phyloP scores from a whole-genome alignment of 2,888 invertebrate genomes.

The Elmis aenea region DNA sequence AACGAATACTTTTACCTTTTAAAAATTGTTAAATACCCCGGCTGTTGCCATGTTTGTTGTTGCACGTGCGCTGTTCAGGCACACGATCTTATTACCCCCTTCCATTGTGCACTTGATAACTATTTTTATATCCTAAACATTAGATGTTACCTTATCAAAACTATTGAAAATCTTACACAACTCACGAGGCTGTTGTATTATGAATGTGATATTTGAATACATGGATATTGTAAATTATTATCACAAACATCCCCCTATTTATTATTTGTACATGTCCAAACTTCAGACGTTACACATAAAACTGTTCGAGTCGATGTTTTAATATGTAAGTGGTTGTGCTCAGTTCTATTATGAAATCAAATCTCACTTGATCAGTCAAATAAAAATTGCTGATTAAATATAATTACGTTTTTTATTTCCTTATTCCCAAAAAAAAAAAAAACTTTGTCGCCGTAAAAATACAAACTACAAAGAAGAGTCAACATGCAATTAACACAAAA shows the following conservation, averaged over 20 bases:
- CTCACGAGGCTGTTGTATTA: slow-evolving; percentile 46
- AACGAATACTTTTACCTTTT: slow-evolving; percentile 22
- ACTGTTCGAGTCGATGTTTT: slow-evolving; percentile 43
- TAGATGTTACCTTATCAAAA: slow-evolving; percentile 40
- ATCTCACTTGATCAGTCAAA: slow-evolving; percentile 37
- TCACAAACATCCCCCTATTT: slow-evolving; percentile 41
- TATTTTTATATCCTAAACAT: slow-evolving; percentile 43
- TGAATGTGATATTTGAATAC: slow-evolving; percentile 50
- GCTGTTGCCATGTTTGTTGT: slow-evolving; percentile 39
- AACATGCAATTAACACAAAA: no score
- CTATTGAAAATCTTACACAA: slow-evolving; percentile 35
- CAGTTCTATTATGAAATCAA: slow-evolving; percentile 33
- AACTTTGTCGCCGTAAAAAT: no score
- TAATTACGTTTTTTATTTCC: slow-evolving; percentile 13
- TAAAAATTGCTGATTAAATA: slow-evolving; percentile 36
- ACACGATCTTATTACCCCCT: slow-evolving; percentile 30
- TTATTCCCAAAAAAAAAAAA: no score
- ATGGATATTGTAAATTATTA: slow-evolving; percentile 43
- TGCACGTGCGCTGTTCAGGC: slow-evolving; percentile 30
- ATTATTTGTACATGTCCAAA: slow-evolving; percentile 44
- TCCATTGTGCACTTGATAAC: slow-evolving; percentile 33
- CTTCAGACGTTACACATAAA: slow-evolving; percentile 36
- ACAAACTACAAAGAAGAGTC: no score
- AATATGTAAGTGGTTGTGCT: slow-evolving; percentile 41
- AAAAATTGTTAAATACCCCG: slow-evolving; percentile 41